Evolutionary conservation across 2,888 invertebrate genomes (phyloP).

Genomic region (Molanna angustata): DNA sequence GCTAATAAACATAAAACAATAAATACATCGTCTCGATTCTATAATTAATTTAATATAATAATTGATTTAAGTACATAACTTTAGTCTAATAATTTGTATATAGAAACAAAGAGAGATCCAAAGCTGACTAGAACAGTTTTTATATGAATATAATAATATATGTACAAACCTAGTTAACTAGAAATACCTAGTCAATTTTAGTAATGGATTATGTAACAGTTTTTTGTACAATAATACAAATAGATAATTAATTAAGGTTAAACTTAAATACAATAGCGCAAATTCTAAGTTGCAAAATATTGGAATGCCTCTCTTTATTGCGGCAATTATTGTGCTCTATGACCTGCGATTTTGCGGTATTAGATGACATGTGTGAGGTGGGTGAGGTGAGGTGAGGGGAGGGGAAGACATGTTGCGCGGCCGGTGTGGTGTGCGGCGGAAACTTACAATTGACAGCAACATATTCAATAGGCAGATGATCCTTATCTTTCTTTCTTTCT

Average conservation of each 20-base stretch:
- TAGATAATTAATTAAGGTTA: constrained; percentile 1
- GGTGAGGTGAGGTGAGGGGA: too few relatives aligned
- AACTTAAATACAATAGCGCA: constrained; percentile 17
- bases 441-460: constrained; percentile 30
- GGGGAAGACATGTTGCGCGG: constrained; percentile 24
- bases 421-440: too few relatives aligned
- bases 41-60: too few relatives aligned
- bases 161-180: constrained; percentile 33
- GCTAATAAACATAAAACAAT: too few relatives aligned
- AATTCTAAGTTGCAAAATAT: constrained; percentile 26
- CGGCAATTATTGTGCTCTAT: constrained; percentile 25
- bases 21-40: too few relatives aligned
- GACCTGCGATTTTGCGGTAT: too few relatives aligned
- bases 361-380: too few relatives aligned
- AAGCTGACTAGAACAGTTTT: constrained; percentile 54
- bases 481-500: too few relatives aligned
- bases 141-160: constrained; percentile 32
- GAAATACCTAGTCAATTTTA: constrained; percentile 31
- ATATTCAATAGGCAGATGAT: constrained; percentile 25
- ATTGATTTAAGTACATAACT: constrained; percentile 32
- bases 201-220: constrained; percentile 31
- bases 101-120: constrained; percentile 45
- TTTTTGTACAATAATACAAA: constrained; percentile 32
- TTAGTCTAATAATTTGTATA: constrained; percentile 24
- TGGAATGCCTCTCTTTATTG: constrained; percentile 26